phyloP scores from a whole-genome alignment of 1,140 invertebrate species.

The Heliconius hermathena region DNA sequence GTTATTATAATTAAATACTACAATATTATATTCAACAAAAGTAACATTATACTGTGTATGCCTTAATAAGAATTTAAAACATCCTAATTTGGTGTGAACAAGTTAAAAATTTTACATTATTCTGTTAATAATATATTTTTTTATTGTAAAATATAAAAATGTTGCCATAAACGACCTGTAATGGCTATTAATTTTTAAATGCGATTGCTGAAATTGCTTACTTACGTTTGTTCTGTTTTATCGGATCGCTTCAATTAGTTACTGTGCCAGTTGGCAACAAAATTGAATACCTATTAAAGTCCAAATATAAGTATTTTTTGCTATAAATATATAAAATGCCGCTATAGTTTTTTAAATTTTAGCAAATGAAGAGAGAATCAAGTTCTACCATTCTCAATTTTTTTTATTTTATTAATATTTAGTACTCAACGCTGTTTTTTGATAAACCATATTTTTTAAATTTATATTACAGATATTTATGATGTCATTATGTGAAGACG shows the following conservation, averaged over 20 bases:
- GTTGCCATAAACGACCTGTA: neutral
- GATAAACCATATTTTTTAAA: too few relatives aligned
- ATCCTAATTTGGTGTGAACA: slow-evolving; percentile 1
- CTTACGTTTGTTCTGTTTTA: slow-evolving; percentile 4
- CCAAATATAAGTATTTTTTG: too few relatives aligned
- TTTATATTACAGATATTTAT: too few relatives aligned
- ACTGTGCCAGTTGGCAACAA: too few relatives aligned
- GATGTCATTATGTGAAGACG: too few relatives aligned
- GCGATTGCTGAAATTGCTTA: slow-evolving; percentile 2
- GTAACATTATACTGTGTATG: neutral
- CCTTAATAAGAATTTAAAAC: slow-evolving; percentile 8
- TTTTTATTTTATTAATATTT: too few relatives aligned
- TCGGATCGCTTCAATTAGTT: neutral
- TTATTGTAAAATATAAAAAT: slow-evolving; percentile 3
- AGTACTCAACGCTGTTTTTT: too few relatives aligned
- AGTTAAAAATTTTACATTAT: neutral
- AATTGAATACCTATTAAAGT: too few relatives aligned
- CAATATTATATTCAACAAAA: neutral
- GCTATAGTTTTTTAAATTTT: too few relatives aligned
- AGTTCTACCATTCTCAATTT: too few relatives aligned
- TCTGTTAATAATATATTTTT: neutral
- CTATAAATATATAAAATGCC: too few relatives aligned
- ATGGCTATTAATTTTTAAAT: slow-evolving; percentile 7
- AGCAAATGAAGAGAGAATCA: too few relatives aligned
- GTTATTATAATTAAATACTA: slow-evolving; percentile 6